Conservation (phyloP, 2,797 vertebrate species). For the Myoxocephalus aenaeus region DNA sequence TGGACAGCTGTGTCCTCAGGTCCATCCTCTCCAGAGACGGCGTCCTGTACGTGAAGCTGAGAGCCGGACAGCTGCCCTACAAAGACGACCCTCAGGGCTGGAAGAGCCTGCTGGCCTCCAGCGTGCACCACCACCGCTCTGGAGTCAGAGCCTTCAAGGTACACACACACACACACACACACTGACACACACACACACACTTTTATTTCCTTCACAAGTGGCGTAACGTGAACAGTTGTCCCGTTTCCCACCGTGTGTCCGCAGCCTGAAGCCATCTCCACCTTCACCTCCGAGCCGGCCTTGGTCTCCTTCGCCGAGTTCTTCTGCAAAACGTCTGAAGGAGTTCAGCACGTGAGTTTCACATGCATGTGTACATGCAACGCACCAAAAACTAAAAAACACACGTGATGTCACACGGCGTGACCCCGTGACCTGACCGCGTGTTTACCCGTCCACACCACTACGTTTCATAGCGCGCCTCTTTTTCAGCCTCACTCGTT, state of each 20-base stretch:
- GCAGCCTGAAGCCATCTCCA: conserved; percentile 95
- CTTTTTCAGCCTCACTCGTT: too few relatives aligned
- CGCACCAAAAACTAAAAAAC: too few relatives aligned
- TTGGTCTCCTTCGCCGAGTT: conserved; percentile 95
- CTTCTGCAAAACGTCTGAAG: conserved; percentile 93
- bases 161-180: conserved; percentile 18
- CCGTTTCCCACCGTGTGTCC: not conserved
- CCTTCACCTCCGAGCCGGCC: conserved; percentile 95
- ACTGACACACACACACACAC: too few relatives aligned
- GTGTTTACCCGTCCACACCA: too few relatives aligned
- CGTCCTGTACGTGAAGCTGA: conserved; percentile 93
- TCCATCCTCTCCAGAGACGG: conserved; percentile 95
- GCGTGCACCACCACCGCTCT: conserved; percentile 88
- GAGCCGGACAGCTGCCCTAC: conserved; percentile 97
- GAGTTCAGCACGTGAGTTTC: conserved; percentile 89
- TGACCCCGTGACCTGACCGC: too few relatives aligned
- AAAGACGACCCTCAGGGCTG: conserved; percentile 98
- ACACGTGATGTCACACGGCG: too few relatives aligned
- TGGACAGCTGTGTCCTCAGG: conserved; percentile 70
- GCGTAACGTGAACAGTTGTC: not conserved
- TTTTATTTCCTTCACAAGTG: not conserved
- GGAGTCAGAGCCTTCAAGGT: conserved; percentile 95
- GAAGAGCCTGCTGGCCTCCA: conserved; percentile 94
- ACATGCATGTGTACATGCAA: too few relatives aligned
- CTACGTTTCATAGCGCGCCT: too few relatives aligned